phyloP scores from a whole-genome alignment of 2,888 invertebrate species.

The Caenorhabditis doughertyi region DNA sequence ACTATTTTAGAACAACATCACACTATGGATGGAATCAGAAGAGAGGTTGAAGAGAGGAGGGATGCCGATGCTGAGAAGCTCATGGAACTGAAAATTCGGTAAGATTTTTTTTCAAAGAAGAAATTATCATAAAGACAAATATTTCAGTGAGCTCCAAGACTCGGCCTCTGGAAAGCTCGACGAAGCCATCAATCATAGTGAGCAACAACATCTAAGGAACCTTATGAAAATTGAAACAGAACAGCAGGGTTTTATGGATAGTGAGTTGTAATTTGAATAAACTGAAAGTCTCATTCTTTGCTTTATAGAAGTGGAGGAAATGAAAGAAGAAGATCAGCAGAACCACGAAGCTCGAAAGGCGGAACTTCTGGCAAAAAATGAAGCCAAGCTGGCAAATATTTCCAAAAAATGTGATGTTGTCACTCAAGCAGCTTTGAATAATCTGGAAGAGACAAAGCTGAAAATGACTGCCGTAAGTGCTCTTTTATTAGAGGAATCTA shows the following conservation, averaged over 20 bases:
- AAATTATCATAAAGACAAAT: neutral
- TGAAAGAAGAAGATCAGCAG: neutral
- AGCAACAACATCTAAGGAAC: neutral
- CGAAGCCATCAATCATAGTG: neutral
- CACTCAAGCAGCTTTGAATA: slow-evolving; percentile 2
- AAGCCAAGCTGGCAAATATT: neutral
- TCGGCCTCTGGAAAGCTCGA: neutral
- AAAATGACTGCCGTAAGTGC: too few relatives aligned
- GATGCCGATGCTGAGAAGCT: neutral
- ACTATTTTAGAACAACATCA: neutral
- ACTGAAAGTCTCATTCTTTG: neutral
- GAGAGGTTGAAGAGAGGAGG: neutral
- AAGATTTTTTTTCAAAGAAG: neutral
- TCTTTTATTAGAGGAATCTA: too few relatives aligned
- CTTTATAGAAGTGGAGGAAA: neutral
- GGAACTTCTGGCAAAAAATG: neutral
- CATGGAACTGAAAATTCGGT: neutral
- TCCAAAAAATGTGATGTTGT: slow-evolving; percentile 1
- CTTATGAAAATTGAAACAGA: neutral
- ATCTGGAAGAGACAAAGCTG: neutral
- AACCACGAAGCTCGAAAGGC: neutral
- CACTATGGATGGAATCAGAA: neutral
- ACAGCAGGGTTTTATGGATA: neutral
- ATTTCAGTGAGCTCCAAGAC: neutral
- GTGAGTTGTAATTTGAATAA: neutral